Evolutionary conservation across 2,888 invertebrate species (phyloP).

Genomic region (Cabera pusaria): DNA sequence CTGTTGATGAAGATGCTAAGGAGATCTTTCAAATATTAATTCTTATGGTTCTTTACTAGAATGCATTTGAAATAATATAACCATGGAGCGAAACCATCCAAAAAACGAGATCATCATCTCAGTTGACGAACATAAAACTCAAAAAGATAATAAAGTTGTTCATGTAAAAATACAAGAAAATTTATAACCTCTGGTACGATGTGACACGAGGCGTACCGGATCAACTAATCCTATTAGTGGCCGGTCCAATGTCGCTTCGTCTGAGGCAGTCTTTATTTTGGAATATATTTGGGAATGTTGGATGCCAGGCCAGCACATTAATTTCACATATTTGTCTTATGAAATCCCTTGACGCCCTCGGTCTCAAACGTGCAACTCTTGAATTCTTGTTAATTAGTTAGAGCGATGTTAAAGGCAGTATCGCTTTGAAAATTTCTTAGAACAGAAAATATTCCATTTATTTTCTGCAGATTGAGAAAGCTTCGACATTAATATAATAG

Average conservation of each 20-base stretch:
- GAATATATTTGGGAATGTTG: constrained; percentile 57
- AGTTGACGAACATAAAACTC: constrained; percentile 30
- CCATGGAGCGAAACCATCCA: no score
- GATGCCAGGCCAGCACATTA: constrained; percentile 23
- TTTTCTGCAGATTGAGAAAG: no score
- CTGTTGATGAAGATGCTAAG: no score
- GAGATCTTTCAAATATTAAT: no score
- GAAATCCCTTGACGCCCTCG: constrained; percentile 14
- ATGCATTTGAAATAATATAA: no score
- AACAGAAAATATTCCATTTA: no score
- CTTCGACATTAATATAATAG: no score
- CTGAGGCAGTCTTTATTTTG: constrained; percentile 39
- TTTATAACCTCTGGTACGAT: constrained; percentile 19
- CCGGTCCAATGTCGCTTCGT: constrained; percentile 38
- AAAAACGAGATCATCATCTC: constrained; percentile 27
- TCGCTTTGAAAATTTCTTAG: neutral
- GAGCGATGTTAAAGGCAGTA: constrained; percentile 1
- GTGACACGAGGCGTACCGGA: constrained; percentile 46
- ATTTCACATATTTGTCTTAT: constrained; percentile 19
- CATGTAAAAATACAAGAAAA: constrained; percentile 29
- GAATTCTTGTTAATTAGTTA: constrained; percentile 16
- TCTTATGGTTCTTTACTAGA: no score
- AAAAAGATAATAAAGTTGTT: constrained; percentile 34
- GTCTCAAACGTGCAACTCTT: constrained; percentile 10
- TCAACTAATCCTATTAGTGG: constrained; percentile 50